Evolutionary conservation across 2,888 invertebrate genomes (phyloP), one percentile per base, ranked within the genome.

Genomic region (Phrixothrix hirtus): DNA sequence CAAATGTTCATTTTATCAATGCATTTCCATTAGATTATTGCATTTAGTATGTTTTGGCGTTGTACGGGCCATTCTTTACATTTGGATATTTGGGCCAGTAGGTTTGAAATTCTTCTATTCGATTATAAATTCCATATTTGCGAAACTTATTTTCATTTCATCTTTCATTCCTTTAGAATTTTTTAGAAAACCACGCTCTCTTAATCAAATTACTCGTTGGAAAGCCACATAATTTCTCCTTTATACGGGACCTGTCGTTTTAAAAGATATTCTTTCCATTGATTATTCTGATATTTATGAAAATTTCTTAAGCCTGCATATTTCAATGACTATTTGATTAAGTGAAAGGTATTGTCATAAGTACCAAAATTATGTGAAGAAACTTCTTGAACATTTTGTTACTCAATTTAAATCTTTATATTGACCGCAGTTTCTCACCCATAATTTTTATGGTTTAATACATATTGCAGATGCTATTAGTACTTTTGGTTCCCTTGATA

Each of bases 1-100:
- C 39, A 25, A 13, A 13, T 9, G 4, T 39, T 9, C 12, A 39
- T 39, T 27, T 39, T 39, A 13, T 27, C 26, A 7, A 39, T 27
- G 2, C 26, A 3, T 27, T 39, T 39, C 27, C 39, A 26, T 14
- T 39, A n/a, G 39, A 39, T 13, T 39, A 39, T 14, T 39, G 39
- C 39, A 39, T 5, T 13, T 27, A 14, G 39, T 39, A n/a, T 39
- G 27, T 14, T 13, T 39, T 11, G 39, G 27, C 3, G 39, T 27
- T n/a, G 13, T 27, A 6, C 26, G 27, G 12, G 27, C 39, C 12
- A 27, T 39, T 7, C 13, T 39, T 36, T 29, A 39, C 13, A 27
- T 39, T 7, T 39, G 39, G 39, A 39, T 26, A 11, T 27, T 27
- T 39, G 39, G 26, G 5, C 6, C 27, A 27, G 26, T 14, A 27